These are phyloP conservation scores for Rhinatrema bivittatum DNA, from an alignment of 2,797 vertebrate species.

Conservation along the genomic window DNA sequence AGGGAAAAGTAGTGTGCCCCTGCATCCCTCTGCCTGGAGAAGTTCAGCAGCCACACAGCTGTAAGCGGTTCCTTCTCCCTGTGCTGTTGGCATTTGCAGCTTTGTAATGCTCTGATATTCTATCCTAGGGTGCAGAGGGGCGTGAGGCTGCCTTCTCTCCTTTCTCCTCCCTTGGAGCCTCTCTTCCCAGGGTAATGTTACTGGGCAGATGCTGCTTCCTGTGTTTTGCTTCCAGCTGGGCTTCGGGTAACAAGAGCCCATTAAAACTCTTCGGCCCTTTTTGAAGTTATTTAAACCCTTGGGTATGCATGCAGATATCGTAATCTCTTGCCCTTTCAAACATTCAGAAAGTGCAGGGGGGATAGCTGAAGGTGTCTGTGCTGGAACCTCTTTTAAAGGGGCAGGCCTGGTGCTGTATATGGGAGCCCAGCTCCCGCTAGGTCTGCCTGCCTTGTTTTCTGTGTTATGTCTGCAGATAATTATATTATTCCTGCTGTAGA, in stretches of 20 bases:
- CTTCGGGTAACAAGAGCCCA: constrained; percentile 72
- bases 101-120: constrained; percentile 6
- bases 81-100: constrained; percentile 2
- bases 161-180: too few relatives aligned
- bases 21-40: too few relatives aligned
- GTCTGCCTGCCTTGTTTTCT: too few relatives aligned
- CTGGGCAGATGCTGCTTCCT: constrained; percentile 61
- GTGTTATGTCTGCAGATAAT: not conserved
- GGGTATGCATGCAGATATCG: constrained; percentile 47
- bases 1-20: too few relatives aligned
- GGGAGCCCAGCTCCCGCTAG: too few relatives aligned
- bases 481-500: too few relatives aligned
- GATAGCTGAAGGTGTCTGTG: constrained; percentile 34
- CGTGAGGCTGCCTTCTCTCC: constrained; percentile 36
- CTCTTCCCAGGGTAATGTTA: constrained; percentile 49
- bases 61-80: constrained; percentile 21
- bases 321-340: constrained; percentile 44
- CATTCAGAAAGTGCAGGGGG: constrained; percentile 15
- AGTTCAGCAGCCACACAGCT: constrained; percentile 1
- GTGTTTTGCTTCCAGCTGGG: constrained; percentile 68
- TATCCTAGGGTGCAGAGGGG: constrained; percentile 1
- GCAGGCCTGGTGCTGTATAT: too few relatives aligned
- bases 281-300: constrained; percentile 81
- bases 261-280: constrained; percentile 67
- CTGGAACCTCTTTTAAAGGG: constrained; percentile 34